A percentile compares a stretch with the other conserved stretches of the same genome.
phyloP scores from a whole-genome alignment of 2,113 vertebrate species.

The Pseudopipra pipra region DNA sequence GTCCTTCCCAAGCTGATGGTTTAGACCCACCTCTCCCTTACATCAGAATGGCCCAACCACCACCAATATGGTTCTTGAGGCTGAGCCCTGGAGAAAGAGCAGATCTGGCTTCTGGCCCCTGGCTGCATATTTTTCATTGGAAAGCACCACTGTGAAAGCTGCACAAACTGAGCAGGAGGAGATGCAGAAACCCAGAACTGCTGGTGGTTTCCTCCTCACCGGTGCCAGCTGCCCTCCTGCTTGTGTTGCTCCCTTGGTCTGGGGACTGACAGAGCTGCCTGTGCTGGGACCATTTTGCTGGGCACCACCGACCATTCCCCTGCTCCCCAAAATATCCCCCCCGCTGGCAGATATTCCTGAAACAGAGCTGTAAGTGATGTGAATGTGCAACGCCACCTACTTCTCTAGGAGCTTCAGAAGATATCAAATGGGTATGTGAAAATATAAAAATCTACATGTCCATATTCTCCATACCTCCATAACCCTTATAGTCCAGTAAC shows the following conservation, averaged over 20 bases:
- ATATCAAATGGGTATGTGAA: not conserved
- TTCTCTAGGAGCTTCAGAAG: not conserved
- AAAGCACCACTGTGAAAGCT: not conserved
- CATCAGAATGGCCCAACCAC: not conserved
- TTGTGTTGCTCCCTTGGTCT: fast-evolving
- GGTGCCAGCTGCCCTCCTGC: fast-evolving
- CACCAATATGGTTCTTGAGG: fast-evolving
- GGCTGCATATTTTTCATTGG: not conserved
- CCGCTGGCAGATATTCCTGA: not conserved
- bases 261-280: not conserved
- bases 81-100: not conserved
- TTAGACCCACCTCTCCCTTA: not conserved
- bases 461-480: not conserved
- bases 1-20: not conserved
- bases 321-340: not conserved
- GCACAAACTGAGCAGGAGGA: not conserved
- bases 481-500: not conserved
- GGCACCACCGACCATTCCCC: not conserved
- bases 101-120: not conserved
- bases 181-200: not conserved
- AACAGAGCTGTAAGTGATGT: not conserved
- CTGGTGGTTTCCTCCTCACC: not conserved
- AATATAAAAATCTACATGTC: not conserved
- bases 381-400: not conserved
- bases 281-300: not conserved